Evolutionary conservation across 2,113 vertebrate genomes (phyloP).

Genomic region (Psilopogon haemacephalus): DNA sequence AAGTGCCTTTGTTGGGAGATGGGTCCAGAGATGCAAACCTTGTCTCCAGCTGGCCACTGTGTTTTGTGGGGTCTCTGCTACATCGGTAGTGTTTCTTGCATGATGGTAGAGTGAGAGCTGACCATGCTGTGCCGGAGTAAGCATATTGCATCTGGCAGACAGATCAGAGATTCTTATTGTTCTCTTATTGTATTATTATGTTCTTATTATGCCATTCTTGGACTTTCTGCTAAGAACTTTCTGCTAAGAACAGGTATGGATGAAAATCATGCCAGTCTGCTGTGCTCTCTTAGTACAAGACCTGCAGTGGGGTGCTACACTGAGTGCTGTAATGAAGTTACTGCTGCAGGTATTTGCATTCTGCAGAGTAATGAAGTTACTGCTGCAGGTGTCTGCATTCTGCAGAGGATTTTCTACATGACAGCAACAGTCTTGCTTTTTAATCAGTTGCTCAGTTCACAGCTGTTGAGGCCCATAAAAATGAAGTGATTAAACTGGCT

Average conservation of each 20-base stretch:
- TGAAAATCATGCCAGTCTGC: background rate
- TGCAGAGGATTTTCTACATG: background rate
- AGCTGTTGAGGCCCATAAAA: background rate
- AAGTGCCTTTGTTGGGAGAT: background rate
- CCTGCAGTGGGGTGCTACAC: background rate
- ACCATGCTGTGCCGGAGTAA: too few relatives aligned
- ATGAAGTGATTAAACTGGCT: background rate
- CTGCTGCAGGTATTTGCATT: background rate
- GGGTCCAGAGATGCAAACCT: background rate
- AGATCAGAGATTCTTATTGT: accelerated
- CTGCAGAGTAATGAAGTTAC: background rate
- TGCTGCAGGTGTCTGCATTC: background rate
- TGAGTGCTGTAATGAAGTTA: background rate
- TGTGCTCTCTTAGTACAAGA: background rate
- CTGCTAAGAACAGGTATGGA: background rate
- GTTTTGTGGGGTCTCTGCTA: background rate
- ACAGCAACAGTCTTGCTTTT: background rate
- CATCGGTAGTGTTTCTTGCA: too few relatives aligned
- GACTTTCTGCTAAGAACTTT: background rate
- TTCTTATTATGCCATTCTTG: background rate
- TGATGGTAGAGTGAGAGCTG: background rate
- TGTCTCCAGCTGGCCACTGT: too few relatives aligned
- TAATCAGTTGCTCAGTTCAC: background rate
- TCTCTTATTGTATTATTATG: too few relatives aligned
- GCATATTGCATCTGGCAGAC: background rate